phyloP scores from a whole-genome alignment of 2,113 vertebrate species.

The Cynoglossus semilaevis region DNA sequence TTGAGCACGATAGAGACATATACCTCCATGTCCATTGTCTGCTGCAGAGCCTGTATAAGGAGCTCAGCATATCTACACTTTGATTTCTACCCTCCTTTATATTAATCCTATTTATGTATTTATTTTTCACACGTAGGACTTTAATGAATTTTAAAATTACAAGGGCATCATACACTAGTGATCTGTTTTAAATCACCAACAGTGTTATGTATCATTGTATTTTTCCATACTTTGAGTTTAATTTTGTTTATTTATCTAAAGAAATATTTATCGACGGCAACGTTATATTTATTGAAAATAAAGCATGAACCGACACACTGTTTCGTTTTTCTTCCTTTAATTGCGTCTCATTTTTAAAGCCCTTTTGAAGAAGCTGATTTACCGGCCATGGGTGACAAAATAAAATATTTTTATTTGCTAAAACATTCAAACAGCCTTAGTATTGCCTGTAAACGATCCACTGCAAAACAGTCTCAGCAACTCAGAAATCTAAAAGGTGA shows the following conservation, averaged over 20 bases:
- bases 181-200: too few species aligned
- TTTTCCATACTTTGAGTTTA: too few species aligned
- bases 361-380: slow-evolving; percentile 21
- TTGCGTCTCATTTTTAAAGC: slow-evolving; percentile 37
- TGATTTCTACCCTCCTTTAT: not conserved
- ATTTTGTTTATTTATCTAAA: not conserved
- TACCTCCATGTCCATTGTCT: slow-evolving; percentile 5
- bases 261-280: slow-evolving; percentile 2
- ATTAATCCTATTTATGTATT: not conserved
- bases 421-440: slow-evolving; percentile 32
- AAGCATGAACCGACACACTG: slow-evolving; percentile 4
- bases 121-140: too few species aligned
- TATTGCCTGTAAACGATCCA: slow-evolving; percentile 16
- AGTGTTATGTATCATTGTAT: too few species aligned
- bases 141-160: too few species aligned
- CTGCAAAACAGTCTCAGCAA: slow-evolving; percentile 19
- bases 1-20: rapidly evolving
- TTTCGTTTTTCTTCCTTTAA: slow-evolving; percentile 32
- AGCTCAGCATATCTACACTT: not conserved
- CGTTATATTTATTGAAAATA: slow-evolving; percentile 28
- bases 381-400: slow-evolving; percentile 10
- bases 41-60: slow-evolving; percentile 15
- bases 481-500: not conserved
- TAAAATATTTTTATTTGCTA: slow-evolving; percentile 44
- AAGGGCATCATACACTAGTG: too few species aligned